phyloP scores from a whole-genome alignment of 1,140 invertebrate species.

The Calephelis virginiensis region DNA sequence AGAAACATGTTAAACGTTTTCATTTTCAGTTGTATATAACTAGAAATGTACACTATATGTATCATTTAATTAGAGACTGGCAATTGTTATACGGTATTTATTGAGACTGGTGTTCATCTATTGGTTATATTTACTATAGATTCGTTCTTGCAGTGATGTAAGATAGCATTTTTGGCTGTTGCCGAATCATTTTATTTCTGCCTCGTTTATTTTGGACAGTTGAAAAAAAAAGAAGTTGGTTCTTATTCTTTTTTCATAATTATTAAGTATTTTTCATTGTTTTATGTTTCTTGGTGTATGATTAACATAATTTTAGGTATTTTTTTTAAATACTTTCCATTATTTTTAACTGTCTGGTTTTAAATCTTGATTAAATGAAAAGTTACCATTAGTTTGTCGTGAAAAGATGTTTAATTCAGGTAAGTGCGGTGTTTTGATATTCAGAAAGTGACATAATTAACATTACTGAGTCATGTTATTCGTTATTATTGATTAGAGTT shows the following conservation, averaged over 20 bases:
- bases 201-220: background rate
- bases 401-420: background rate
- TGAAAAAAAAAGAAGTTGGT: too few species aligned
- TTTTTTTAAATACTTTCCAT: background rate
- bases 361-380: background rate
- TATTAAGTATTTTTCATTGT: too few species aligned
- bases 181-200: background rate
- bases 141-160: too few species aligned
- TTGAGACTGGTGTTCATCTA: background rate
- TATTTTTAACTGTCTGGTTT: too few species aligned
- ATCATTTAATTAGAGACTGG: background rate
- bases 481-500: slow-evolving; percentile 6
- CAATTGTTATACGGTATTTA: background rate
- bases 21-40: too few species aligned
- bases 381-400: background rate
- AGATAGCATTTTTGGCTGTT: too few species aligned
- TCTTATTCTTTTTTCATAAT: too few species aligned
- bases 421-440: background rate
- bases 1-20: too few species aligned
- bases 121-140: background rate
- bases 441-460: background rate
- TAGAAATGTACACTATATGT: background rate
- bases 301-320: too few species aligned
- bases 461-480: slow-evolving; percentile 2
- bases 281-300: too few species aligned